Conservation (phyloP, 2,113 vertebrate species). For the Pachycephala philippinensis region DNA sequence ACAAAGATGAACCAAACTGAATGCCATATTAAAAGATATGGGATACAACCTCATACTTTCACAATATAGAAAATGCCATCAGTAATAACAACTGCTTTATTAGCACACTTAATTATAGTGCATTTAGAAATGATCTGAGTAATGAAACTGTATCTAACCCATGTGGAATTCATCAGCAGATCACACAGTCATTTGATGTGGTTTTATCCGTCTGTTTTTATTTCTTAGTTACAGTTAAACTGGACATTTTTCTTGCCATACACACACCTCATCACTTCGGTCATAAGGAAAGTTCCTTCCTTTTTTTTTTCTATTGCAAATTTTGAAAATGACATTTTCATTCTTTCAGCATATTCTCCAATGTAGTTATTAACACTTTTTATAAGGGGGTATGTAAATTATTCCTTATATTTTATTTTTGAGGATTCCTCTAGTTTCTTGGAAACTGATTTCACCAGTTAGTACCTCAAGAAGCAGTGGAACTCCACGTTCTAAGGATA, state of each 20-base stretch:
- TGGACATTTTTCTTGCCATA: background rate
- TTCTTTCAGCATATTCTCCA: background rate
- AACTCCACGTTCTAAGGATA: background rate
- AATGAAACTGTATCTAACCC: background rate
- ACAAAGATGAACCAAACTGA: background rate
- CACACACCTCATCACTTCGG: background rate
- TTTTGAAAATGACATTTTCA: background rate
- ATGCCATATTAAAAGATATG: background rate
- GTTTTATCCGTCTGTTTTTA: background rate
- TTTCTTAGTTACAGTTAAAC: background rate
- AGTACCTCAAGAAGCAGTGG: background rate
- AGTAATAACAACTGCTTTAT: background rate
- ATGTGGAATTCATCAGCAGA: background rate
- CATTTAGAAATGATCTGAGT: background rate
- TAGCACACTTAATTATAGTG: background rate
- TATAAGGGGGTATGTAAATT: fast-evolving
- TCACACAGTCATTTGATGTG: background rate
- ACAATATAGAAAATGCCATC: background rate
- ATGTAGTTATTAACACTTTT: background rate
- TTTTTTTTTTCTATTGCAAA: background rate
- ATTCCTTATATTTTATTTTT: background rate
- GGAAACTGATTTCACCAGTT: constrained; percentile 36
- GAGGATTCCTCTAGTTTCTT: constrained; percentile 70
- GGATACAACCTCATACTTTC: background rate
- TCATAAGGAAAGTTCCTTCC: background rate